Percentiles rank a stretch among this genome's conserved stretches.
Evolutionary conservation across 2,797 vertebrate genomes (phyloP).

Genomic region (Falco naumanni): DNA sequence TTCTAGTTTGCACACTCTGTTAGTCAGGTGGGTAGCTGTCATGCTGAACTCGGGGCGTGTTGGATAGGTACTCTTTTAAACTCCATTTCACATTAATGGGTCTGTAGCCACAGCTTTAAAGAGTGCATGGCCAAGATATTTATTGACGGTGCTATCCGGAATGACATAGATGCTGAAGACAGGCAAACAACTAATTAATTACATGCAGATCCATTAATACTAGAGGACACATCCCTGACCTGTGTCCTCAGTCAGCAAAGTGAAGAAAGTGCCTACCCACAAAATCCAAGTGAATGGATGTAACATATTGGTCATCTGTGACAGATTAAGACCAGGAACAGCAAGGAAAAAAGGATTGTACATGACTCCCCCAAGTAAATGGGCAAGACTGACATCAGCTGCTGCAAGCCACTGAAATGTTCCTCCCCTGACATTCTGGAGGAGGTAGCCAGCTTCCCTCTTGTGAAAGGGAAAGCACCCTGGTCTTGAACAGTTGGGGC

Average conservation of each 20-base stretch:
- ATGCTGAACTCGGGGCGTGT: not conserved
- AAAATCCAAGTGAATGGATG: not conserved
- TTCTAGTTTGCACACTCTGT: not conserved
- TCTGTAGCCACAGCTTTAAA: not conserved
- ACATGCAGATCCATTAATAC: not conserved
- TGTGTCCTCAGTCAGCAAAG: not conserved
- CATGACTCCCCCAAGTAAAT: not conserved
- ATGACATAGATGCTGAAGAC: not conserved
- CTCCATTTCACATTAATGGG: not conserved
- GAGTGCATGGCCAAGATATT: not conserved
- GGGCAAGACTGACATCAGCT: not conserved
- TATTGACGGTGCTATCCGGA: not conserved
- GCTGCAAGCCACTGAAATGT: not conserved
- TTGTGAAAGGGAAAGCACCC: not conserved
- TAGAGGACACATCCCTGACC: not conserved
- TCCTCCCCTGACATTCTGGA: not conserved
- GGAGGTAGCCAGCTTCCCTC: not conserved
- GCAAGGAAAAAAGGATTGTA: not conserved
- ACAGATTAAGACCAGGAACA: not conserved
- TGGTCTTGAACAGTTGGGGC: not conserved
- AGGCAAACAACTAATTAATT: not conserved
- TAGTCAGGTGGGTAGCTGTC: not conserved
- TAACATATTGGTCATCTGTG: not conserved
- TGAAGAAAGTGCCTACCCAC: not conserved
- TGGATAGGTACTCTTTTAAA: not conserved